Percentiles rank a stretch among this genome's conserved stretches.
phyloP scores from a whole-genome alignment of 2,113 vertebrate species.

The Atherinomorus stipes region DNA sequence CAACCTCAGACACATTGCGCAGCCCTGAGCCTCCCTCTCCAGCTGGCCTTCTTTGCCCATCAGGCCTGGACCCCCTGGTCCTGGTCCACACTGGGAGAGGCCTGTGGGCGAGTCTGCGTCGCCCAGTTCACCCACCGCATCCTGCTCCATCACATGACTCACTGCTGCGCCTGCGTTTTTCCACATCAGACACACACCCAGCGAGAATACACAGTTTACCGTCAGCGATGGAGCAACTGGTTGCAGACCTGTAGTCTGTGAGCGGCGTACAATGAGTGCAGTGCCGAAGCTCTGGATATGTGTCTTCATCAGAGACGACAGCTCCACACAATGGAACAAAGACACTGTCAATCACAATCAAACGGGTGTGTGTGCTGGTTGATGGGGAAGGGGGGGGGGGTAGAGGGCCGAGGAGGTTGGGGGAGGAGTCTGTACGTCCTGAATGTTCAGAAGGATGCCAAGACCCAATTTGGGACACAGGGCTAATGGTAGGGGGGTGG shows the following conservation, averaged over 20 bases:
- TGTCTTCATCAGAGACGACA: constrained; percentile 87
- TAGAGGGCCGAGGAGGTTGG: constrained; percentile 51
- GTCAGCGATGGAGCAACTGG: constrained; percentile 56
- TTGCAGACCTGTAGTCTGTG: constrained; percentile 66
- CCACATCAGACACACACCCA: neutral
- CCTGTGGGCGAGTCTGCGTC: constrained; percentile 12
- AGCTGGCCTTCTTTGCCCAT: constrained; percentile 73
- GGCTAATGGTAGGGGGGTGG: constrained; percentile 64
- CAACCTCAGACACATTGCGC: constrained; percentile 78
- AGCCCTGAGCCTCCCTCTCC: constrained; percentile 74
- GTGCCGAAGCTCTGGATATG: constrained; percentile 67
- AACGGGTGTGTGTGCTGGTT: constrained; percentile 73
- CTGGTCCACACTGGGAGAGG: constrained; percentile 41
- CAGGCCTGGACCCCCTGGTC: constrained; percentile 59
- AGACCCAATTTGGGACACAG: constrained; percentile 73
- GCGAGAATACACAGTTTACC: neutral
- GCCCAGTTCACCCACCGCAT: constrained; percentile 1
- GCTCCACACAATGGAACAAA: constrained; percentile 86
- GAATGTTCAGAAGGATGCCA: constrained; percentile 73
- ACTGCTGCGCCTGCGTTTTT: constrained; percentile 4
- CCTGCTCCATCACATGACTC: neutral
- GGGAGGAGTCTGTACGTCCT: constrained; percentile 72
- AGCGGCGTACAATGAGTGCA: constrained; percentile 52
- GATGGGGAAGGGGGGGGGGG: constrained; percentile 31
- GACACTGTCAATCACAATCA: constrained; percentile 86